Percentiles rank a stretch among this genome's conserved stretches.
Evolutionary conservation across 1,140 invertebrate species (phyloP).

Genomic region (Aleiodes sp.): DNA sequence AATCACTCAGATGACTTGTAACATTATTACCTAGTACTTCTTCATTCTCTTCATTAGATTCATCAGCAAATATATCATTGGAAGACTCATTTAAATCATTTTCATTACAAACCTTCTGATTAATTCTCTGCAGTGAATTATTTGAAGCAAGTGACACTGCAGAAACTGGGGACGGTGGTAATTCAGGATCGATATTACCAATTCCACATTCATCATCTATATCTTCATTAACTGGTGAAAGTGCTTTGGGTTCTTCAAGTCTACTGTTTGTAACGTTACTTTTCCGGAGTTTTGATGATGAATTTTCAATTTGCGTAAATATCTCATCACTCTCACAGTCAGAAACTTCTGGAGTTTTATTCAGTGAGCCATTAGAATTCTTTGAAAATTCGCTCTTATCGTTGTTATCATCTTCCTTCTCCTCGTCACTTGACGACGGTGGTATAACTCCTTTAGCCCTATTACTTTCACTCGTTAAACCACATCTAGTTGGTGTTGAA

Average conservation of each 20-base stretch:
- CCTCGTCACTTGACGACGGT: background rate
- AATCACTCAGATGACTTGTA: too few species aligned
- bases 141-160: too few species aligned
- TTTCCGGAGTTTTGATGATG: background rate
- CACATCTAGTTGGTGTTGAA: background rate
- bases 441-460: background rate
- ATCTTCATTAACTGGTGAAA: background rate
- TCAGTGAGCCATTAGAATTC: background rate
- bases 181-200: background rate
- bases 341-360: constrained; percentile 34
- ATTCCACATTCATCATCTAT: background rate
- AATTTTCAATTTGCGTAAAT: constrained; percentile 44
- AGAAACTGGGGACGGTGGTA: too few species aligned
- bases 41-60: background rate
- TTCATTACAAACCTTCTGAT: background rate
- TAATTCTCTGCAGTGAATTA: too few species aligned
- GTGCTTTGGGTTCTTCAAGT: background rate
- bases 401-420: background rate
- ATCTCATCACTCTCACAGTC: constrained; percentile 50
- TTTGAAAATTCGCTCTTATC: background rate
- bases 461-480: background rate
- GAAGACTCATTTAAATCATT: background rate
- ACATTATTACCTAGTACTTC: too few species aligned
- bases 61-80: background rate
- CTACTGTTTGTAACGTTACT: background rate